phyloP scores from a whole-genome alignment of 1,140 invertebrate genomes.

The Drosophila azteca region DNA sequence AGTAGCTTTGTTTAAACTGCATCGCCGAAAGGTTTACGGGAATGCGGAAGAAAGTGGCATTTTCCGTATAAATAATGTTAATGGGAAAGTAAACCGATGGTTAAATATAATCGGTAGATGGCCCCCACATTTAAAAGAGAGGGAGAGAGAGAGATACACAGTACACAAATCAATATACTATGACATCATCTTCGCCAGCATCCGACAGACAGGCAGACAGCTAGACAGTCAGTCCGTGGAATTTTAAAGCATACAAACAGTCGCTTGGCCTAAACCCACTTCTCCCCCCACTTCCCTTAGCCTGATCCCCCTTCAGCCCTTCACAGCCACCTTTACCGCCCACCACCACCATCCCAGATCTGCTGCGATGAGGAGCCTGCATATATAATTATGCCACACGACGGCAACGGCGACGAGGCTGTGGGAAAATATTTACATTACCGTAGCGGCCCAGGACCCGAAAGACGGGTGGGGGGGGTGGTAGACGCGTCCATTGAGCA shows the following conservation, averaged over 20 bases:
- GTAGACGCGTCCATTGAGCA: conserved; percentile 62
- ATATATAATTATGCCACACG: conserved; percentile 74
- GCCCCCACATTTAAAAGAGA: conserved; percentile 32
- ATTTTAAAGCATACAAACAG: conserved; percentile 60
- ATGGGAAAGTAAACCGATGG: no score
- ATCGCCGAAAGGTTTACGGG: no score
- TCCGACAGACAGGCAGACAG: conserved; percentile 6
- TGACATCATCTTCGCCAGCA: conserved; percentile 67
- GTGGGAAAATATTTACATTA: conserved; percentile 77
- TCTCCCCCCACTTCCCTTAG: background rate
- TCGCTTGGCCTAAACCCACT: conserved; percentile 21
- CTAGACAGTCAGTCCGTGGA: conserved; percentile 23
- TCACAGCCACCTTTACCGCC: no score
- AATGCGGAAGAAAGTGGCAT: no score
- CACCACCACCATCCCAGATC: background rate
- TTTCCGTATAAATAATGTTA: no score
- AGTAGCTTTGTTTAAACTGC: no score
- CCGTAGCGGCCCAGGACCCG: conserved; percentile 58
- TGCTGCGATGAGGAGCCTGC: conserved; percentile 34
- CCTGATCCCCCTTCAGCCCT: no score
- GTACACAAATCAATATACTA: conserved; percentile 69
- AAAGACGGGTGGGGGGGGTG: background rate
- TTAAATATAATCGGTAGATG: no score
- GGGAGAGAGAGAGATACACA: conserved; percentile 7
- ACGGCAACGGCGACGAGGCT: conserved; percentile 26